A percentile compares a stretch with the other conserved stretches of the same genome.
Conservation (phyloP, 1,140 invertebrate species). For the Penaeus vannamei region DNA sequence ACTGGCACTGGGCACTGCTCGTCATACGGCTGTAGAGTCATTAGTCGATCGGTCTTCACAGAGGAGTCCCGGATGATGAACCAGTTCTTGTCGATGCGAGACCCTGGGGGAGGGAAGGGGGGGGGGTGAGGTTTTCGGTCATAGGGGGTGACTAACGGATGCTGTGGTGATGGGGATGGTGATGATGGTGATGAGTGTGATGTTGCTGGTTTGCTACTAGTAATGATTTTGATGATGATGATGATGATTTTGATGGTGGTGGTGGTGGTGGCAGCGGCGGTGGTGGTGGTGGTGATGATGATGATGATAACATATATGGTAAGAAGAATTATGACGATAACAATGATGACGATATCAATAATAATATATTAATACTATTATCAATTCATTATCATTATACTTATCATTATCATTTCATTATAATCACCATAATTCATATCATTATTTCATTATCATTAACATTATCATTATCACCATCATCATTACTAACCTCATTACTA, state of each 20-base stretch:
- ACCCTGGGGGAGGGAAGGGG: conserved; percentile 75
- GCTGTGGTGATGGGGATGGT: not conserved
- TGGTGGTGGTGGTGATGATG: not conserved
- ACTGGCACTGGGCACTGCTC: conserved; percentile 75
- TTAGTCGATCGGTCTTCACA: conserved; percentile 85
- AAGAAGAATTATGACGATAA: not conserved
- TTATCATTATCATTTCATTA: not conserved
- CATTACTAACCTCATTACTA: no score
- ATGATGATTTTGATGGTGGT: not conserved
- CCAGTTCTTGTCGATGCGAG: conserved; percentile 89
- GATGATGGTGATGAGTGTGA: not conserved
- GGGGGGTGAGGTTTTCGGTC: not conserved
- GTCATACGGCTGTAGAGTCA: conserved; percentile 81
- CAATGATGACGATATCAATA: not conserved
- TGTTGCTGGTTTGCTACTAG: not conserved
- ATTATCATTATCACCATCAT: no score
- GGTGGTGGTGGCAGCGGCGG: not conserved
- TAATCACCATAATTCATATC: no score
- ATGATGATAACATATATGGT: not conserved
- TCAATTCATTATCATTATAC: conserved; percentile 19
- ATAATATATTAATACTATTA: conserved; percentile 3
- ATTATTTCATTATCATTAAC: not conserved
- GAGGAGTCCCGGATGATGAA: conserved; percentile 86
- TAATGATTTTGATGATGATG: not conserved
- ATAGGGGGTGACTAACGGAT: not conserved